Evolutionary conservation across 2,113 vertebrate species (phyloP).

Genomic region (Malurus alboscapulatus): DNA sequence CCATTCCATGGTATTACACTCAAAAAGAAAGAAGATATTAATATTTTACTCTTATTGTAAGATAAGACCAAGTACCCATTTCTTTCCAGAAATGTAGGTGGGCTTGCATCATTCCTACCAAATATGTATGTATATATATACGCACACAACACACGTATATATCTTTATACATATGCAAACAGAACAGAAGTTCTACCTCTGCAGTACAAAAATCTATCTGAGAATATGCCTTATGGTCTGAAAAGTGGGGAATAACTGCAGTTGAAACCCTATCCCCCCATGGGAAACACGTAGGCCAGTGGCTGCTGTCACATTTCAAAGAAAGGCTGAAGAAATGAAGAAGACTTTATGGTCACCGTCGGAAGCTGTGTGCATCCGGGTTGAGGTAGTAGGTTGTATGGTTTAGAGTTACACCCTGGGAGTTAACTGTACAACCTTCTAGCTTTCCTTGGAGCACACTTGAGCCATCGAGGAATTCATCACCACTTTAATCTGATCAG

Average conservation of each 20-base stretch:
- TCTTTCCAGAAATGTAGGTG: not conserved
- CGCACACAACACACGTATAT: not conserved
- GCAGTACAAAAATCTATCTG: not conserved
- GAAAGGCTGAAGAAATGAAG: slow-evolving; percentile 77
- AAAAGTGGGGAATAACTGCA: not conserved
- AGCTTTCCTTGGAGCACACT: slow-evolving; percentile 99
- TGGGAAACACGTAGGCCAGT: slow-evolving; percentile 43
- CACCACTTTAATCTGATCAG: slow-evolving; percentile 72
- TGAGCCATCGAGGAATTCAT: slow-evolving; percentile 87
- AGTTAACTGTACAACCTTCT: slow-evolving; percentile 99
- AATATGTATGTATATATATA: not conserved
- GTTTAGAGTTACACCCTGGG: slow-evolving; percentile 99
- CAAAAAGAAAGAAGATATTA: not conserved
- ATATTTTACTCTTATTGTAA: not conserved
- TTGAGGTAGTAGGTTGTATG: slow-evolving; percentile 99
- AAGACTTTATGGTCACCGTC: slow-evolving; percentile 73
- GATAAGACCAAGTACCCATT: not conserved
- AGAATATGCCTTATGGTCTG: not conserved
- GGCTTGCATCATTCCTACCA: not conserved
- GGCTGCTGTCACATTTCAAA: slow-evolving; percentile 67
- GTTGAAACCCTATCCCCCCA: not conserved
- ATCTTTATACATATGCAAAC: not conserved
- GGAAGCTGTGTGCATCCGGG: slow-evolving; percentile 97
- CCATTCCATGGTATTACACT: not conserved
- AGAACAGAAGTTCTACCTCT: not conserved